Percentiles rank a stretch among this genome's conserved stretches.
Evolutionary conservation across 2,113 vertebrate species (phyloP).

Genomic region (Pelvicachromis taeniatus): DNA sequence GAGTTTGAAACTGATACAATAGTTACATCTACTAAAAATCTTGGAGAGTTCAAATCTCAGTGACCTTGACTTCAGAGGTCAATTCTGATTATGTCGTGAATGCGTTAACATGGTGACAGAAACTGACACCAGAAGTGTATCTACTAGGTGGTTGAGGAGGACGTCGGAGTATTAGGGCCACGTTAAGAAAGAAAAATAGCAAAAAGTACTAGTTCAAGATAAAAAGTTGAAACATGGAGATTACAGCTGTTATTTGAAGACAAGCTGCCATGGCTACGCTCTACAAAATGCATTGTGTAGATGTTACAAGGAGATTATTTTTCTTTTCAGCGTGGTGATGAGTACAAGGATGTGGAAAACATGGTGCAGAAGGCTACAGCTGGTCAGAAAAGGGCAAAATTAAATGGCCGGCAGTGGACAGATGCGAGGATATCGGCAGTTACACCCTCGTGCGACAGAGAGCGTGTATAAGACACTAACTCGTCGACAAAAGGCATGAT

Average conservation of each 20-base stretch:
- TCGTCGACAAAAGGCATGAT: neutral
- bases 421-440: too few relatives aligned
- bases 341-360: too few relatives aligned
- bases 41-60: neutral
- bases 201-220: neutral
- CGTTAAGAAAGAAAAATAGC: neutral
- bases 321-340: too few relatives aligned
- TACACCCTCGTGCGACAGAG: too few relatives aligned
- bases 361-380: too few relatives aligned
- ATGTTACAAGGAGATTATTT: neutral
- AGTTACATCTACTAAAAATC: neutral
- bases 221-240: neutral
- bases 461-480: too few relatives aligned
- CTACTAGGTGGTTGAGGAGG: accelerated
- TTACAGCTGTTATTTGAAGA: neutral
- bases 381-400: too few relatives aligned
- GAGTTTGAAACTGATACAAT: accelerated
- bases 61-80: neutral
- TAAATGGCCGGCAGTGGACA: too few relatives aligned
- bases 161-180: neutral
- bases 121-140: accelerated
- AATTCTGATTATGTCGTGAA: neutral
- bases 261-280: neutral
- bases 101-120: neutral
- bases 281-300: neutral